Conservation (phyloP, 2,113 vertebrate genomes). For the Ophthalmolycus amberensis region DNA sequence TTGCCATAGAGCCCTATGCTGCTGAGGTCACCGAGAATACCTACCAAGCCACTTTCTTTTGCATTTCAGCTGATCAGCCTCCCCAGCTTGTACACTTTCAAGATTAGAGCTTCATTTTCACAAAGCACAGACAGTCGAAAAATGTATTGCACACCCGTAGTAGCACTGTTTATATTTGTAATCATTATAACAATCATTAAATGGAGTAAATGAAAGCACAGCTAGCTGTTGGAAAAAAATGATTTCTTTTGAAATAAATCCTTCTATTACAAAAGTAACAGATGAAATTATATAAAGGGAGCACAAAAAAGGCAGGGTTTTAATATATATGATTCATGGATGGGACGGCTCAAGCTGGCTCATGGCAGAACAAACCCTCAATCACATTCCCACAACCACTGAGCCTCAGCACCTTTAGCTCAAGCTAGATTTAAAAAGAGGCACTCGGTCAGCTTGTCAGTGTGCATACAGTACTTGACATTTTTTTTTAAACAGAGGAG, state of each 20-base stretch:
- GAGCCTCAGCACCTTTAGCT: neutral
- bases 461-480: neutral
- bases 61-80: neutral
- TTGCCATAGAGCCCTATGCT: neutral
- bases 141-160: slow-evolving; percentile 1
- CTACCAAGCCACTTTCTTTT: neutral
- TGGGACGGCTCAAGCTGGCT: neutral
- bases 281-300: neutral
- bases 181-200: neutral
- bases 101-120: neutral
- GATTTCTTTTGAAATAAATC: neutral
- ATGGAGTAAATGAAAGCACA: neutral
- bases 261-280: too few species aligned
- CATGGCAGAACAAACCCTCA: neutral
- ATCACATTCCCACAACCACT: neutral
- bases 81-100: neutral
- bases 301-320: neutral
- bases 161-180: neutral
- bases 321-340: neutral
- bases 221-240: neutral
- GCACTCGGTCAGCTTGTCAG: neutral
- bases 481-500: neutral
- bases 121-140: neutral
- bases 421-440: neutral
- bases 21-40: neutral